phyloP scores from a whole-genome alignment of 2,113 vertebrate species.

The Phoenicopterus ruber region DNA sequence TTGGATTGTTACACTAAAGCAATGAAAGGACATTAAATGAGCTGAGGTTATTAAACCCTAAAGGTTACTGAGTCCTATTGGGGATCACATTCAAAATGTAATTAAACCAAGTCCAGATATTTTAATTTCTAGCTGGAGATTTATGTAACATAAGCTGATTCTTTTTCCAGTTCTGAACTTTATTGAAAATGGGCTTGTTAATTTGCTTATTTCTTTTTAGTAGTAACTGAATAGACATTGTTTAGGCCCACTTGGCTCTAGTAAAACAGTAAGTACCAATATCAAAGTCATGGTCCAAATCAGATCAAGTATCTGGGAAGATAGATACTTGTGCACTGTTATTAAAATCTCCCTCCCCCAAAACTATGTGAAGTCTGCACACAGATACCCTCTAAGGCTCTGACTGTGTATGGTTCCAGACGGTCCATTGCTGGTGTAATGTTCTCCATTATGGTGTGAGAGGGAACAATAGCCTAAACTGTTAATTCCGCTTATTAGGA shows the following conservation, averaged over 20 bases:
- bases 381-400: neutral
- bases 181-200: constrained; percentile 22
- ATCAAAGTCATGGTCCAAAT: constrained; percentile 49
- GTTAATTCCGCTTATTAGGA: neutral
- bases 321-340: constrained; percentile 23
- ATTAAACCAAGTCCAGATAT: constrained; percentile 17
- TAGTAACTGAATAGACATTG: constrained; percentile 47
- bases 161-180: constrained; percentile 2
- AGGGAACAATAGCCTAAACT: neutral
- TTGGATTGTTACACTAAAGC: neutral
- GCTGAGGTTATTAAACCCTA: constrained; percentile 45
- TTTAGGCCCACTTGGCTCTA: constrained; percentile 48
- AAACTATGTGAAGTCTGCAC: constrained; percentile 11
- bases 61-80: neutral
- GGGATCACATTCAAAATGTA: constrained; percentile 44
- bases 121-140: constrained; percentile 40
- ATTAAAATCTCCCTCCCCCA: constrained; percentile 38
- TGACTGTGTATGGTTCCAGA: neutral
- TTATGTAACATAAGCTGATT: neutral
- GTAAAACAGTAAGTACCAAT: constrained; percentile 40
- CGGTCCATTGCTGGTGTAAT: neutral
- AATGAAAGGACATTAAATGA: constrained; percentile 37
- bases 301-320: constrained; percentile 46
- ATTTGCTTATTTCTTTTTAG: constrained; percentile 61
- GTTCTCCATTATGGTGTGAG: neutral